Base-by-base conservation (phyloP, 2,888 invertebrate genomes). In the Villa cingulata region DNA sequence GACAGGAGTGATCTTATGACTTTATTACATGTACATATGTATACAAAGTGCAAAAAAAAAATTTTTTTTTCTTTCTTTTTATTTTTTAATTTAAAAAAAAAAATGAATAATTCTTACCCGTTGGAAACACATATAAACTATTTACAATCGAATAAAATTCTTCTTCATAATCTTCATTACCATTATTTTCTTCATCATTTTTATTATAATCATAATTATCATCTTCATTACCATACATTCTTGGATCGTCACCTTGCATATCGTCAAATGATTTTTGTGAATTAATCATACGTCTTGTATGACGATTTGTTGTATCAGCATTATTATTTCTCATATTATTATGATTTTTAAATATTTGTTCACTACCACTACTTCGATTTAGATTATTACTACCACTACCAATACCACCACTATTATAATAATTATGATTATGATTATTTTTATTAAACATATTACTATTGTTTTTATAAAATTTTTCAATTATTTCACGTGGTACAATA, bases 401-500 rank as follows among this genome's bases (percentile, higher is more conserved):
- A 4, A 16, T 10, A 41, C 41, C 43, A 37, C 37, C 19, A 20
- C 37, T 27, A 17, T 45, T 38, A 34, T 15, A 38, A 34, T 45
- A 27, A 39, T 19, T 20, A 39, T 19, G 6, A 5, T 20, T 23
- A 40, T 20, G 10, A 23, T 20, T 20, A 18, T 16, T 46, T 17
- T 37, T n/a, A 16, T 46, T 41, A n/a, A n/a, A 37, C 12, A 38
- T n/a, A 4, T 53, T 51, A 47, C 64, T 62, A 14, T 59, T 60
- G 32, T 59, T 60, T 49, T 62, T 65, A 43, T 67, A 67, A 51
- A 68, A 67, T 37, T 61, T 60, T 41, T 74, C 70, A 65, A 77
- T 70, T 56, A 76, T 70, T 52, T 73, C 73, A 47, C 68, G 68
- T 37, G 78, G 80, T 51, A 80, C 76, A 45, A 71, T 69, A 20